Evolutionary conservation across 1,140 invertebrate genomes (phyloP).

Genomic region (Scaptomyza graminum): DNA sequence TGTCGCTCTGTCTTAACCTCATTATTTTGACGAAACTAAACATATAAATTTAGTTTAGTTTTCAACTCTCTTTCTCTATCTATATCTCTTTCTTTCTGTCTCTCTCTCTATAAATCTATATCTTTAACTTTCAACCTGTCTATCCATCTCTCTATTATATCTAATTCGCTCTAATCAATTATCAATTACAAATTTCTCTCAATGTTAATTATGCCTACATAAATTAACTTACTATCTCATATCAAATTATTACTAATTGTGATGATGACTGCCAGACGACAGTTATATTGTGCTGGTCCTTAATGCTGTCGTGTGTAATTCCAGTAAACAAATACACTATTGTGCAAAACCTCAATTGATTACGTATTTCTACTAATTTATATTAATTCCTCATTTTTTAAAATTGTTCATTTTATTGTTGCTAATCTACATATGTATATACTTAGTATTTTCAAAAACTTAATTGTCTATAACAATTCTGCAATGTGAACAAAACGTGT

Average conservation of each 20-base stretch:
- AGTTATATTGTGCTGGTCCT: conserved; percentile 12
- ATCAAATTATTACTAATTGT: conserved; percentile 43
- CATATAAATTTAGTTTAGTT: not conserved
- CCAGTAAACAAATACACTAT: conserved; percentile 17
- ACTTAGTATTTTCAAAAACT: conserved; percentile 44
- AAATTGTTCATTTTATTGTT: conserved; percentile 49
- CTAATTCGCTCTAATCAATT: conserved; percentile 27
- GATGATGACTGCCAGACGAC: conserved; percentile 24
- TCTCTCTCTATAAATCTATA: conserved; percentile 20
- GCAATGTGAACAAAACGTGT: conserved; percentile 44
- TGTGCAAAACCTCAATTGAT: conserved; percentile 29
- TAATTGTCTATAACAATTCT: conserved; percentile 55
- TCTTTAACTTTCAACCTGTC: conserved; percentile 17
- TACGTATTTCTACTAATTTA: conserved; percentile 35
- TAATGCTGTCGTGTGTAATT: conserved; percentile 35
- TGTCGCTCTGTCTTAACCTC: conserved; percentile 7
- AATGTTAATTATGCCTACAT: conserved; percentile 46
- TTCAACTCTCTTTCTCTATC: conserved; percentile 16
- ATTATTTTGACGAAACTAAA: conserved; percentile 11
- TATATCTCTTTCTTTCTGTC: conserved; percentile 28
- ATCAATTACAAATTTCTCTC: conserved; percentile 41
- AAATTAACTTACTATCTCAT: conserved; percentile 43
- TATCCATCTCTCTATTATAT: conserved; percentile 21
- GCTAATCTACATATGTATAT: conserved; percentile 56
- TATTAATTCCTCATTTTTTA: conserved; percentile 39